Evolutionary conservation across 2,888 invertebrate genomes (phyloP), one percentile per base, ranked within the genome.

Genomic region (Drosophila nr. perissopoda): DNA sequence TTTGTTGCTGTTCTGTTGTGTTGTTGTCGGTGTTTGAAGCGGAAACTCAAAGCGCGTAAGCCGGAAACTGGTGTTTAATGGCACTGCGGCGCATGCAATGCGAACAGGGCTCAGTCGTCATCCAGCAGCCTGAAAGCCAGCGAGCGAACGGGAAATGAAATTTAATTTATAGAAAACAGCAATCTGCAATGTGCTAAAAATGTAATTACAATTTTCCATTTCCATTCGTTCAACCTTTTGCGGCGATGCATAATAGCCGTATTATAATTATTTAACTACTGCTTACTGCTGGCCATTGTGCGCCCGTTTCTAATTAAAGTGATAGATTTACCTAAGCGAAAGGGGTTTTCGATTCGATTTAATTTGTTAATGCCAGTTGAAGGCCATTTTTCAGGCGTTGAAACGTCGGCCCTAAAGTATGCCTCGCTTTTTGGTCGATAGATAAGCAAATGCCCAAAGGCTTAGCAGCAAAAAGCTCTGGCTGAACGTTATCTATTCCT

Each of bases 11-110:
- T 21, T 42, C 48, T 33, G 33, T 33, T 33, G 48, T 52, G 53
- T 48, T 74, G 87, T 75, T 79, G 81, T 63, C 73, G 84, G 79
- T 77, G 88, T 58, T 87, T 79, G 83, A 84, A 84, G 87, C 87
- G 87, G 87, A 87, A 87, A 89, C 87, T 79, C 87, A 87, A 89
- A 87, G 89, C 87, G 87, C 87, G 87, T 87, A 89, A 87, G 87
- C 87, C 87, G 87, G 87, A 87, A 87, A 87, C 87, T 78, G 84
- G 81, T 86, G 83, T 87, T 87, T 89, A 89, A 87, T 89, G 86
- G 82, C 80, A 79, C 84, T 69, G 80, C 84, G 77, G 80, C 71
- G 84, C 85, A 85, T 85, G 87, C 83, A 87, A 83, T 68, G 71
- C 70, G 69, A 64, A 49, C 48, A 34, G 49, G 57, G 49, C 65